Percentiles rank a stretch among this genome's conserved stretches.
phyloP scores from a whole-genome alignment of 1,140 invertebrate species.

The Atta cephalotes region DNA sequence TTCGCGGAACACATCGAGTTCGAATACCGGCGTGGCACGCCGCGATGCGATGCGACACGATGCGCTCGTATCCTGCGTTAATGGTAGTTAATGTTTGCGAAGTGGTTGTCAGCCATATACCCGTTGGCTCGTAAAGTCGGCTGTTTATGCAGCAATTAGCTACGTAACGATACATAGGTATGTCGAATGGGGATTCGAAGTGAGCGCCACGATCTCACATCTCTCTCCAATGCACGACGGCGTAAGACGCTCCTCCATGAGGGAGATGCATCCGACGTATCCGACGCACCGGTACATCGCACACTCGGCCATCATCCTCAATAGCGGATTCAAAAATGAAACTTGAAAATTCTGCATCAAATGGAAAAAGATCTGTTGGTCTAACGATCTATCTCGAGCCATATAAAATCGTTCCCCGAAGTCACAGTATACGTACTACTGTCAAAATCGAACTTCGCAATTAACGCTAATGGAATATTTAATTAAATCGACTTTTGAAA shows the following conservation, averaged over 20 bases:
- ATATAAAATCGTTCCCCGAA: background rate
- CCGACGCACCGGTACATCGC: background rate
- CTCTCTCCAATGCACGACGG: slow-evolving; percentile 7
- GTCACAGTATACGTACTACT: background rate
- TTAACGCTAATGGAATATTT: slow-evolving; percentile 62
- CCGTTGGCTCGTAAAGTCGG: slow-evolving; percentile 79
- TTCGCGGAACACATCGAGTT: slow-evolving; percentile 19
- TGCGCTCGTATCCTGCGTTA: slow-evolving; percentile 77
- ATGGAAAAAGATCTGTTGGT: background rate
- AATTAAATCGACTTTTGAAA: slow-evolving; percentile 72
- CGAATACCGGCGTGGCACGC: slow-evolving; percentile 33
- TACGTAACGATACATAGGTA: slow-evolving; percentile 75
- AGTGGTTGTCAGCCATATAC: slow-evolving; percentile 77
- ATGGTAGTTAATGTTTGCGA: slow-evolving; percentile 83
- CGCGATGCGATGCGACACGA: slow-evolving; percentile 35
- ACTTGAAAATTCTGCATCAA: background rate
- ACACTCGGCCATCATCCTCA: background rate
- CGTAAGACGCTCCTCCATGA: slow-evolving; percentile 8
- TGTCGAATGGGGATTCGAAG: slow-evolving; percentile 72
- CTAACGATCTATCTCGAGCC: background rate
- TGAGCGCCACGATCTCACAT: slow-evolving; percentile 53
- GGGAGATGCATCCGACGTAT: background rate
- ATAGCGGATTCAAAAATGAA: background rate
- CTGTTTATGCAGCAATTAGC: slow-evolving; percentile 86
- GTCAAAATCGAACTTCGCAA: slow-evolving; percentile 26